A percentile compares a stretch with the other conserved stretches of the same genome.
Conservation (phyloP, 2,888 invertebrate species). For the Steromphala cineraria region DNA sequence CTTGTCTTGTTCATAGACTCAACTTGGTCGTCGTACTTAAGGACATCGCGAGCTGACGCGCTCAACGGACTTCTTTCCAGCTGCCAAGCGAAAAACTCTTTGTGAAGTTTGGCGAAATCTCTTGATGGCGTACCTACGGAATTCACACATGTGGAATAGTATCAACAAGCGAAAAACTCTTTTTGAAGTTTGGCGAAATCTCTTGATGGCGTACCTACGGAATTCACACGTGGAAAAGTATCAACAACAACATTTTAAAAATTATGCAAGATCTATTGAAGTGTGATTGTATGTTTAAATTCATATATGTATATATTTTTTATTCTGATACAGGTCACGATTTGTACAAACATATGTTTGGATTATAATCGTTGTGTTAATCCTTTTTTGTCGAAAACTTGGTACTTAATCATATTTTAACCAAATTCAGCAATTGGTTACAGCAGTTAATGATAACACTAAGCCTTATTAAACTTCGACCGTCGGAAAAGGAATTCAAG, state of each 20-base stretch:
- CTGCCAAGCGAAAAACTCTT: slow-evolving; percentile 57
- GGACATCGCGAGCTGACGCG: slow-evolving; percentile 43
- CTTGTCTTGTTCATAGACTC: slow-evolving; percentile 43
- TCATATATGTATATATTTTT: too few species aligned
- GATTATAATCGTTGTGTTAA: too few species aligned
- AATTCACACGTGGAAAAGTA: background rate
- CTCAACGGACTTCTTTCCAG: slow-evolving; percentile 50
- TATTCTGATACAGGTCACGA: too few species aligned
- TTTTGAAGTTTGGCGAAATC: slow-evolving; percentile 32
- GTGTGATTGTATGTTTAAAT: too few species aligned
- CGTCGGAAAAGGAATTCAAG: too few species aligned
- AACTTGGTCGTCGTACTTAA: slow-evolving; percentile 58
- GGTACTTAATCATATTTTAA: too few species aligned
- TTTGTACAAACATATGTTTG: too few species aligned
- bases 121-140: slow-evolving; percentile 28
- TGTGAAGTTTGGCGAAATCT: slow-evolving; percentile 30
- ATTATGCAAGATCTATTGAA: slow-evolving; percentile 23
- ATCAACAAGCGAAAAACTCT: slow-evolving; percentile 50
- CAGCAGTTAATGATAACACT: too few species aligned
- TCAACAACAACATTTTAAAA: slow-evolving; percentile 48
- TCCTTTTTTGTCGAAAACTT: too few species aligned
- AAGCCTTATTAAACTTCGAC: too few species aligned
- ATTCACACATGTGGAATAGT: background rate
- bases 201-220: slow-evolving; percentile 28
- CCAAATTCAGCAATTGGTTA: too few species aligned